Percentiles rank a stretch among this genome's conserved stretches.
Evolutionary conservation across 2,888 invertebrate genomes (phyloP).

Genomic region (Leuctra nigra): DNA sequence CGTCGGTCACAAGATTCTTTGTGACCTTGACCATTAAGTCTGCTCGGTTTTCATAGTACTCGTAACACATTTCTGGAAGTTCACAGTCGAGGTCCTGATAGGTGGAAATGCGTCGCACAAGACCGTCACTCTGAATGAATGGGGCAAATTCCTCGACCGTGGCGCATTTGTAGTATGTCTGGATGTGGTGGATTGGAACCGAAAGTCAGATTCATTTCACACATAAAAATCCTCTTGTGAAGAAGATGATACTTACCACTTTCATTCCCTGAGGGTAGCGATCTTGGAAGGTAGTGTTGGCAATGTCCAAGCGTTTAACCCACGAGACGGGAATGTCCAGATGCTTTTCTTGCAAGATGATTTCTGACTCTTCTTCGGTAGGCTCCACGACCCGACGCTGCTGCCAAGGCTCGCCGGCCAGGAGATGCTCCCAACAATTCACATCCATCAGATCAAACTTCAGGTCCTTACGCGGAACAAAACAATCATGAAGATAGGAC

Average conservation of each 20-base stretch:
- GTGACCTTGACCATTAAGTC: constrained; percentile 54
- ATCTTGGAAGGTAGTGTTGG: constrained; percentile 54
- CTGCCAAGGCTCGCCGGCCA: constrained; percentile 60
- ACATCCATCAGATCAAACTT: constrained; percentile 56
- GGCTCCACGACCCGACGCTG: constrained; percentile 29
- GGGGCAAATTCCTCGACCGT: constrained; percentile 67
- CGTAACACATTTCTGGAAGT: constrained; percentile 44
- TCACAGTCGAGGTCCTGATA: constrained; percentile 55
- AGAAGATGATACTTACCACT: constrained; percentile 30
- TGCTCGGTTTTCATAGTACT: constrained; percentile 56
- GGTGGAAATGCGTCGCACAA: constrained; percentile 54
- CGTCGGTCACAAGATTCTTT: constrained; percentile 46
- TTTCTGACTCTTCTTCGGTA: constrained; percentile 25
- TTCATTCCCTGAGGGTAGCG: constrained; percentile 65
- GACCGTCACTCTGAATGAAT: constrained; percentile 65
- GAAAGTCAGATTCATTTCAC: no score
- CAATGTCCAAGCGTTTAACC: constrained; percentile 60
- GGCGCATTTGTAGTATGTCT: neutral
- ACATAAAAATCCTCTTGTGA: no score
- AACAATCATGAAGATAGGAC: constrained; percentile 14
- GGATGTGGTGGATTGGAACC: neutral
- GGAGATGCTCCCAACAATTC: constrained; percentile 63
- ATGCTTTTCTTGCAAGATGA: constrained; percentile 52
- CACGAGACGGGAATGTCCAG: constrained; percentile 70
- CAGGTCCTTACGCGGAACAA: constrained; percentile 37